These are phyloP conservation scores for Volucella zonaria DNA, from an alignment of 2,888 invertebrate species.

Conservation along the genomic window DNA sequence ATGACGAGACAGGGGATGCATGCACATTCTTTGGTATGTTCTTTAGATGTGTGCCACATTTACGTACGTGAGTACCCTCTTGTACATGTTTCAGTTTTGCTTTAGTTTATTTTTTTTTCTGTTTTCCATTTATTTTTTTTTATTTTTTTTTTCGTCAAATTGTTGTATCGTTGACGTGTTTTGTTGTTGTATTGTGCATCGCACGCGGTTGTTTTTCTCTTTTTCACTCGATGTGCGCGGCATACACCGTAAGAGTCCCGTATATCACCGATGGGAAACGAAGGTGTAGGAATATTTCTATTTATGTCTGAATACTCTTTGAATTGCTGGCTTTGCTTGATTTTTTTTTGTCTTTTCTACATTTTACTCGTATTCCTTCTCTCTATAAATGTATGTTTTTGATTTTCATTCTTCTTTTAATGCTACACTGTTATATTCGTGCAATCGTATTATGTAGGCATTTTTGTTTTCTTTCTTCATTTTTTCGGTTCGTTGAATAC, in stretches of 20 bases:
- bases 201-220: slow-evolving; percentile 31
- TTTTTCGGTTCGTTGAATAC: slow-evolving; percentile 54
- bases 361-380: too few species aligned
- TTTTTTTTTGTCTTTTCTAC: not conserved
- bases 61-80: not conserved
- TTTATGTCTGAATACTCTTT: slow-evolving; percentile 47
- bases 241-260: not conserved
- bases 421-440: not conserved
- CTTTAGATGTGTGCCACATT: slow-evolving; percentile 30
- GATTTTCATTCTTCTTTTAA: slow-evolving; percentile 30
- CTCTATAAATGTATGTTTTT: slow-evolving; percentile 38
- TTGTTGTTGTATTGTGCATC: slow-evolving; percentile 23
- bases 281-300: slow-evolving; percentile 66
- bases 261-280: slow-evolving; percentile 38
- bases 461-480: slow-evolving; percentile 25
- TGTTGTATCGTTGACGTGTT: slow-evolving; percentile 4
- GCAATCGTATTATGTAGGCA: slow-evolving; percentile 8
- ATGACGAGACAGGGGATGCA: slow-evolving; percentile 26
- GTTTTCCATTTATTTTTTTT: not conserved
- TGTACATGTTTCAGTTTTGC: slow-evolving; percentile 45
- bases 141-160: not conserved
- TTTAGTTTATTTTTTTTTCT: slow-evolving; percentile 6
- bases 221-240: not conserved
- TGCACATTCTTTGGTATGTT: slow-evolving; percentile 37
- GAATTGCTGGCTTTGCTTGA: slow-evolving; percentile 5